Percentiles rank a stretch among this genome's conserved stretches.
These are phyloP conservation scores for Halictus rubicundus DNA, from an alignment of 1,140 invertebrate genomes.

Conservation along the genomic window DNA sequence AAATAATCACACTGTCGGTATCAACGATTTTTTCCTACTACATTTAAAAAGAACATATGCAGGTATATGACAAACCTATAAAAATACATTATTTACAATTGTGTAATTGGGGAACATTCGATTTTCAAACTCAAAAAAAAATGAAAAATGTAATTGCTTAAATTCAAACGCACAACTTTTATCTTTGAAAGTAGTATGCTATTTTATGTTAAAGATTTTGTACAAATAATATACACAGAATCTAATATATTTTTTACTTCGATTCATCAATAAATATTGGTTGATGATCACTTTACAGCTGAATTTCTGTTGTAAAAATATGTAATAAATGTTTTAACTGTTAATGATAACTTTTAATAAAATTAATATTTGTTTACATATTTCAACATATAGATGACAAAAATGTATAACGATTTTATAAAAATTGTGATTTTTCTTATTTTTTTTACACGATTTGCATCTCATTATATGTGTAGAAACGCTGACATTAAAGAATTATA, in stretches of 20 bases:
- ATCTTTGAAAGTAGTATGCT: neutral
- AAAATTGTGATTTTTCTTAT: neutral
- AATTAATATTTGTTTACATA: neutral
- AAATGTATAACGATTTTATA: neutral
- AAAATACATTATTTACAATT: neutral
- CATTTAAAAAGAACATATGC: neutral
- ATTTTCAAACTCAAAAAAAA: neutral
- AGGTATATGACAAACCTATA: neutral
- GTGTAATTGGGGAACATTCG: neutral
- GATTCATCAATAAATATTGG: neutral
- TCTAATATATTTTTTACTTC: neutral
- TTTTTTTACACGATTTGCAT: neutral
- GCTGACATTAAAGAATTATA: neutral
- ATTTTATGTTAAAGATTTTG: neutral
- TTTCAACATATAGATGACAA: neutral
- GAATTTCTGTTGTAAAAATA: too few species aligned
- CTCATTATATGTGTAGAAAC: neutral
- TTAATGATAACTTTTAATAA: neutral
- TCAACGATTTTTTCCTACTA: neutral
- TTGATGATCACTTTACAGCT: neutral
- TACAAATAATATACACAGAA: neutral
- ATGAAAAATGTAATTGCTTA: neutral
- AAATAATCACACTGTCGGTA: neutral
- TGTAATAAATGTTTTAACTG: neutral
- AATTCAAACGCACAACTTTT: neutral